These are phyloP conservation scores for Embiotoca jacksoni DNA, from an alignment of 2,113 vertebrate genomes.

Conservation along the genomic window DNA sequence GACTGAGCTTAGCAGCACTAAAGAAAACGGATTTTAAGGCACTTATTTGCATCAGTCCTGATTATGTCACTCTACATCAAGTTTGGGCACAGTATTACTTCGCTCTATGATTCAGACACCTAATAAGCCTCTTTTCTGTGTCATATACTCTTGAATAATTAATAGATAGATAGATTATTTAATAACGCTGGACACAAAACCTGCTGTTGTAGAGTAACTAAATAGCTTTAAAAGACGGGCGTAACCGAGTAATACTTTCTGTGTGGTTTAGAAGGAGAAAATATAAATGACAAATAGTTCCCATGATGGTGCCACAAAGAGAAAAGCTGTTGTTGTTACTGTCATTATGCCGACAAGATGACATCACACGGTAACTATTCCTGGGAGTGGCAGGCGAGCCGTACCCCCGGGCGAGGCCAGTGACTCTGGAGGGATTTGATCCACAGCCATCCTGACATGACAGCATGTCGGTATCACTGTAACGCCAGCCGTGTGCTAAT, in stretches of 20 bases:
- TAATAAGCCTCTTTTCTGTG: background rate
- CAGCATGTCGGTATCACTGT: constrained; percentile 20
- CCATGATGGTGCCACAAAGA: constrained; percentile 3
- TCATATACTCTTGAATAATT: background rate
- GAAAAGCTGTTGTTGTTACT: constrained; percentile 23
- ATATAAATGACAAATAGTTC: constrained; percentile 4
- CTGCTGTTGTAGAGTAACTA: background rate
- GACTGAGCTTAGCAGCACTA: background rate
- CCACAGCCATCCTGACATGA: constrained; percentile 6
- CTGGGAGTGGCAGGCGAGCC: constrained; percentile 38
- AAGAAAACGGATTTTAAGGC: constrained; percentile 32
- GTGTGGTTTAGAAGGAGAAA: background rate
- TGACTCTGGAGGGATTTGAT: constrained; percentile 18
- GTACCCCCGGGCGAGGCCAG: background rate
- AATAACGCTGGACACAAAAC: background rate
- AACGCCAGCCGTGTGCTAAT: constrained; percentile 12
- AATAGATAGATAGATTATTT: background rate
- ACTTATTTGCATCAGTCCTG: background rate
- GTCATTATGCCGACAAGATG: constrained; percentile 31
- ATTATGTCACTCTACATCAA: background rate
- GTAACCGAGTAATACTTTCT: background rate
- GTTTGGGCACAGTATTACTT: constrained; percentile 2
- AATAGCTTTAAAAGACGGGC: background rate
- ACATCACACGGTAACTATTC: constrained; percentile 29
- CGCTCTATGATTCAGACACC: background rate